A percentile compares a stretch with the other conserved stretches of the same genome.
Evolutionary conservation across 2,888 invertebrate species (phyloP).

Genomic region (Callyntrura sp.): DNA sequence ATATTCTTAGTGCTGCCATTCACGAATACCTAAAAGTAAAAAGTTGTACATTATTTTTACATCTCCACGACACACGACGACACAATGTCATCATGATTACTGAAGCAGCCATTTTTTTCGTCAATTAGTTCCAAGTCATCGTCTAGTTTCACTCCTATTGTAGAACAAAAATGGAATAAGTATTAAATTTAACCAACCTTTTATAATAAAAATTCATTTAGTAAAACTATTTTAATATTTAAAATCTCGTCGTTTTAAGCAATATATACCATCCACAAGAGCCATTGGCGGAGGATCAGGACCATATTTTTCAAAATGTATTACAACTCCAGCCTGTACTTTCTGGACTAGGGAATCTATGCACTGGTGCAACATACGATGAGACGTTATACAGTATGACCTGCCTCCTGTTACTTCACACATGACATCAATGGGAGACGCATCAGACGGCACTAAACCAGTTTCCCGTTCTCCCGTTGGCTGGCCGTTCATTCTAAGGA

Average conservation of each 20-base stretch:
- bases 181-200: not conserved
- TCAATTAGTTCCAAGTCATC: conserved; percentile 79
- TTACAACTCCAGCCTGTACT: conserved; percentile 98
- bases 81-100: conserved; percentile 93
- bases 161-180: no score
- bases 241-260: not conserved
- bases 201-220: no score
- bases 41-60: no score
- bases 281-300: conserved; percentile 91
- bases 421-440: conserved; percentile 98
- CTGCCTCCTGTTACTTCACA: conserved; percentile 99
- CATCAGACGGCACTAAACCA: conserved; percentile 96
- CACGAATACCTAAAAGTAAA: conserved; percentile 90
- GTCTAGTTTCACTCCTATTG: conserved; percentile 73
- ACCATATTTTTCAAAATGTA: conserved; percentile 98
- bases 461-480: conserved; percentile 94
- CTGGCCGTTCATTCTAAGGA: conserved; percentile 95
- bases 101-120: conserved; percentile 77
- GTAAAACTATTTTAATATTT: not conserved
- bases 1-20: conserved; percentile 95
- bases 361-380: conserved; percentile 97
- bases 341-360: conserved; percentile 98
- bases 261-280: conserved; percentile 72
- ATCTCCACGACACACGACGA: no score
- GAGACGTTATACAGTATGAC: conserved; percentile 97